These are phyloP conservation scores for Drosophila sturtevanti DNA, from an alignment of 1,140 invertebrate species.

Conservation along the genomic window DNA sequence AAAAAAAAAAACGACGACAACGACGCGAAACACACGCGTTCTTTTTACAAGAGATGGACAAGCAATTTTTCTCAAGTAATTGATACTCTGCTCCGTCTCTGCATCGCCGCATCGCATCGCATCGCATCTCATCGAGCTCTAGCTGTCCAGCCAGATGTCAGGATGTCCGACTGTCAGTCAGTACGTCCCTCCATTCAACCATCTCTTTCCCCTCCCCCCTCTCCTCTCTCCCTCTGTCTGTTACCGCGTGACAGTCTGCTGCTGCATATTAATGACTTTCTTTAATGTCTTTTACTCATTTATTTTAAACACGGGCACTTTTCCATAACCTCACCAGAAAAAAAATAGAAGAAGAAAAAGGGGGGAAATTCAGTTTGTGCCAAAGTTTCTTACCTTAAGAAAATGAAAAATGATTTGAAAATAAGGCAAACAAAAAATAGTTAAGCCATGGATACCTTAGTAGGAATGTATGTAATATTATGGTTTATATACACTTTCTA, in stretches of 20 bases:
- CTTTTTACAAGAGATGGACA: conserved; percentile 59
- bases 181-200: background rate
- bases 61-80: conserved; percentile 80
- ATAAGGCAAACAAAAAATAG: background rate
- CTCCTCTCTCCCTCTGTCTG: conserved; percentile 47
- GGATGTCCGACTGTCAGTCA: conserved; percentile 32
- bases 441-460: background rate
- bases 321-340: conserved; percentile 18
- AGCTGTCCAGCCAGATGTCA: conserved; percentile 57
- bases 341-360: background rate
- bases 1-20: too few relatives aligned
- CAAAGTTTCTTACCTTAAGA: conserved; percentile 20
- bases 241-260: conserved; percentile 78
- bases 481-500: too few relatives aligned
- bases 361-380: conserved; percentile 33
- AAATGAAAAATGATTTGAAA: background rate
- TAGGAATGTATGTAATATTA: too few relatives aligned
- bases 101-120: conserved; percentile 25
- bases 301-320: conserved; percentile 76
- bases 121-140: conserved; percentile 34
- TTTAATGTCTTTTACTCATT: conserved; percentile 81
- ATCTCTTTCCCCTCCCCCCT: too few relatives aligned
- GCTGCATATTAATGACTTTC: conserved; percentile 80
- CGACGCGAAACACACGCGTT: conserved; percentile 26
- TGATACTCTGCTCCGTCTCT: conserved; percentile 72